phyloP scores from a whole-genome alignment of 2,797 vertebrate species.

The Halcyon badia region DNA sequence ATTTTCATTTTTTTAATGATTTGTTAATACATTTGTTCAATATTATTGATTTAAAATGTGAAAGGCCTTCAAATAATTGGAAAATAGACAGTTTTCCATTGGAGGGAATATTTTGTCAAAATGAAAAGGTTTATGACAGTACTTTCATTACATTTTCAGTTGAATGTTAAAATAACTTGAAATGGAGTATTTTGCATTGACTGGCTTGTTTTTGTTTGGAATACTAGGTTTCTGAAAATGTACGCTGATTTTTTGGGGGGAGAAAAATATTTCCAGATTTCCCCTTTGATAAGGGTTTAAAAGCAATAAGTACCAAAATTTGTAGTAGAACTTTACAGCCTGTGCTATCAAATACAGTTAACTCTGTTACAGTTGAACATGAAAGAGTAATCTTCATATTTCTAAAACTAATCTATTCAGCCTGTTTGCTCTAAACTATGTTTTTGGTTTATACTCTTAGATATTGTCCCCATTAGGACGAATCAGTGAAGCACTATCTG shows the following conservation, averaged over 20 bases:
- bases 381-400: not conserved
- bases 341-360: not conserved
- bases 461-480: constrained; percentile 95
- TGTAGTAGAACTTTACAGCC: not conserved
- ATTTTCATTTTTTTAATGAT: not conserved
- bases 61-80: not conserved
- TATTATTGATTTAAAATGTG: not conserved
- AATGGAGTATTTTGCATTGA: not conserved
- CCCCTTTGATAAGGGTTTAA: not conserved
- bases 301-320: not conserved
- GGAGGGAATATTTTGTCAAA: not conserved
- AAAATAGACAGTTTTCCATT: not conserved
- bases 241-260: not conserved
- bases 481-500: constrained; percentile 94
- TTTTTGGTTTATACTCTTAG: constrained; percentile 74
- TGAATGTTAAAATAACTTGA: not conserved
- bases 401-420: not conserved
- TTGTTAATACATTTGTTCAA: not conserved
- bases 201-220: not conserved
- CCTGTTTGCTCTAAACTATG: not conserved
- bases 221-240: not conserved
- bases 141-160: not conserved
- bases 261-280: not conserved
- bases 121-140: not conserved
- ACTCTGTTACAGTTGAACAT: not conserved